Evolutionary conservation across 2,113 vertebrate genomes (phyloP).

Genomic region (Chaetodon auriga): DNA sequence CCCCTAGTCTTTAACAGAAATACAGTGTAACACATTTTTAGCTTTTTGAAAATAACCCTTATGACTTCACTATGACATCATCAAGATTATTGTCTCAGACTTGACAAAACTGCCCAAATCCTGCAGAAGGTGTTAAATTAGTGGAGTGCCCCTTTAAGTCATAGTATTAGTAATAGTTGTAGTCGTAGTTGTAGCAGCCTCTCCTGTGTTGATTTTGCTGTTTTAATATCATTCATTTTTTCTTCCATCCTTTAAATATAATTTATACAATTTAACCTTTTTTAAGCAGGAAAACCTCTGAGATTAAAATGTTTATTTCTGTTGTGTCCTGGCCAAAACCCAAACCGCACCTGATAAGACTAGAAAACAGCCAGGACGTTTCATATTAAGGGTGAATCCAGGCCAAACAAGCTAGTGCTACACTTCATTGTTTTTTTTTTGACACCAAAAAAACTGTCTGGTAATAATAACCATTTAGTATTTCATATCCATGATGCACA

Average conservation of each 20-base stretch:
- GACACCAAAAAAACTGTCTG: no score
- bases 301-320: not conserved
- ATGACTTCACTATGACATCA: not conserved
- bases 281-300: not conserved
- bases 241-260: not conserved
- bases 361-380: not conserved
- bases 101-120: not conserved
- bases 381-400: not conserved
- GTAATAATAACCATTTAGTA: no score
- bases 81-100: not conserved
- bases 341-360: not conserved
- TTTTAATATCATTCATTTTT: not conserved
- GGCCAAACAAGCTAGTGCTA: not conserved
- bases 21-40: no score
- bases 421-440: no score
- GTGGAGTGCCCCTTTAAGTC: not conserved
- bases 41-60: not conserved
- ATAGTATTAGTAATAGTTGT: not conserved
- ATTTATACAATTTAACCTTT: no score
- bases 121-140: not conserved
- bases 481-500: not conserved
- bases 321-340: no score
- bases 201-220: not conserved
- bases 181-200: not conserved
- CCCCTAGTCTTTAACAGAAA: no score